phyloP scores from a whole-genome alignment of 2,797 vertebrate species.

The Schizopygopsis pylzovi region DNA sequence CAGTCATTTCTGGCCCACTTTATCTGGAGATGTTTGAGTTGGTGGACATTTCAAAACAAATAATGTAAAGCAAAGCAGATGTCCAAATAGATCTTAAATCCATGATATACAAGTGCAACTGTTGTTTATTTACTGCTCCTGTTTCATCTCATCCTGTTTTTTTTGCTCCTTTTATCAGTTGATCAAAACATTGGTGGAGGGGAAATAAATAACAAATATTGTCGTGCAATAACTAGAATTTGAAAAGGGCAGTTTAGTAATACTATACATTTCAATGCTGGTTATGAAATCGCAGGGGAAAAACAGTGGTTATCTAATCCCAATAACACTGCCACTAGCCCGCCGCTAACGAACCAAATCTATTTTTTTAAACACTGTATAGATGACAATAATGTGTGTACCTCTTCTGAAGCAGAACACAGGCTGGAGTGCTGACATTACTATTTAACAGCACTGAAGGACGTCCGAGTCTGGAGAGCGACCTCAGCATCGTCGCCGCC shows the following conservation, averaged over 20 bases:
- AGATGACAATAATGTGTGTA: slow-evolving; percentile 29
- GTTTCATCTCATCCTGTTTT: not conserved
- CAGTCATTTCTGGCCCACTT: not conserved
- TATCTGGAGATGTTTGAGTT: not conserved
- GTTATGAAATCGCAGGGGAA: not conserved
- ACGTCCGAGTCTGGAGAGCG: slow-evolving; percentile 78
- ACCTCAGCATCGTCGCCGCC: slow-evolving; percentile 81
- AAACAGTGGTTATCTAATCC: not conserved
- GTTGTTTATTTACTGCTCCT: not conserved
- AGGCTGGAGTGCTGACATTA: slow-evolving; percentile 67
- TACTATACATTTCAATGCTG: not conserved
- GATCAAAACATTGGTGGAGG: not conserved
- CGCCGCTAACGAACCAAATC: not conserved
- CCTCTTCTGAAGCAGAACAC: slow-evolving; percentile 77
- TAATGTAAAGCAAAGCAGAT: not conserved
- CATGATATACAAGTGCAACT: not conserved
- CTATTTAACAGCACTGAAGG: slow-evolving; percentile 79
- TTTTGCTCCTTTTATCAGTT: not conserved
- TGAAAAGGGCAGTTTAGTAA: not conserved
- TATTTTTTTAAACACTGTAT: not conserved
- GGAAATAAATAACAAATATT: not conserved
- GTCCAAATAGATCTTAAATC: not conserved
- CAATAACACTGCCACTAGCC: not conserved
- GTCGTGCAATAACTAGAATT: not conserved
- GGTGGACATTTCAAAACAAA: not conserved